Evolutionary conservation across 2,113 vertebrate genomes (phyloP), one percentile per base, ranked within the genome.

Genomic region (Lampris incognitus): DNA sequence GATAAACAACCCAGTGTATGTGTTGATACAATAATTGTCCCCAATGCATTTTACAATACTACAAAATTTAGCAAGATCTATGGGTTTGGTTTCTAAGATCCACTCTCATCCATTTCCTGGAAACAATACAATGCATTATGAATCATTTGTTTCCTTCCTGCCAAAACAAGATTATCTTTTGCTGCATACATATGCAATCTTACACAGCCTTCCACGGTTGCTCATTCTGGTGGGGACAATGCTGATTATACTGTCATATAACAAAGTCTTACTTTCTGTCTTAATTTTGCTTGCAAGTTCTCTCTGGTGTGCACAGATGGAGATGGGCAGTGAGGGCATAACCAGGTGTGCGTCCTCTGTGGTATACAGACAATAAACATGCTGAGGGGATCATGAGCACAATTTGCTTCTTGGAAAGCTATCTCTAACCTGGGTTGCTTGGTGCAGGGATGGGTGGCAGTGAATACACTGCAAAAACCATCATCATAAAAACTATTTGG

Each of bases 241-340:
- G 85, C 82, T 84, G 80, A 87, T 91, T 82, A 92, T 91, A 88
- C 92, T 89, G 80, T 92, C 89, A 88, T 85, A 91, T 90, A 93
- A 91, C 87, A 89, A 91, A 85, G 79, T 92, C 94, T 95, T 95
- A 95, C 94, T 95, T 95, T 95, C 94, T 93, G 93, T 94, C 85
- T 94, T 95, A 94, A 94, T 93, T 95, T 95, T 95, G 94, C 94
- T 94, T 90, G 94, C 88, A 93, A 94, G 93, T 94, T 95, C 94
- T 94, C 94, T 94, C 93, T 95, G 94, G 93, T 94, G 94, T 92
- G 94, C 91, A 94, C 93, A 95, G 94, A 95, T 94, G 93, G 94
- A 95, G 92, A 93, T 93, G 87, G 94, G 94, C 86, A 95, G 94
- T 93, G 94, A 94, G 91, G 94, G 93, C 94, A 95, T 94, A 90